These are phyloP conservation scores for Drosophila kokeensis DNA, from an alignment of 2,888 invertebrate genomes.

Conservation along the genomic window DNA sequence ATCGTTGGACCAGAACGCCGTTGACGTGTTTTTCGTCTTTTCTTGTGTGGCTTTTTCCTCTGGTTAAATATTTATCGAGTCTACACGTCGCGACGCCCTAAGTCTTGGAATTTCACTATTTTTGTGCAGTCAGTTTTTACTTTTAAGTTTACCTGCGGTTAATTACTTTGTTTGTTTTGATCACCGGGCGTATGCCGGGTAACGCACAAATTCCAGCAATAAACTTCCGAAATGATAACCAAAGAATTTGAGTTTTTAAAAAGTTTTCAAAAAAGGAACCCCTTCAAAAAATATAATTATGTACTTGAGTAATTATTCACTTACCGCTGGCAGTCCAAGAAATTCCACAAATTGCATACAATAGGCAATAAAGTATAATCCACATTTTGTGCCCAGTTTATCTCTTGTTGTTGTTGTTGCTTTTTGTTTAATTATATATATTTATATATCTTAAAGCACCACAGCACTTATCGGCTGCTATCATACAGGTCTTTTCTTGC, in stretches of 20 bases:
- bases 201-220: conserved; percentile 29
- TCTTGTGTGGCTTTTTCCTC: conserved; percentile 48
- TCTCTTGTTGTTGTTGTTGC: conserved; percentile 1
- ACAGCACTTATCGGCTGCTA: conserved; percentile 12
- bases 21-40: conserved; percentile 65
- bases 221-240: conserved; percentile 6
- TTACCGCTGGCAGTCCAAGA: conserved; percentile 54
- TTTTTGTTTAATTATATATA: conserved; percentile 3
- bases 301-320: conserved; percentile 13
- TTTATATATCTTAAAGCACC: conserved; percentile 39
- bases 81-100: conserved; percentile 52
- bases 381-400: conserved; percentile 58
- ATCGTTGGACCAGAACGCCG: conserved; percentile 80
- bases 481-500: conserved; percentile 37
- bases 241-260: conserved; percentile 1
- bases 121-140: conserved; percentile 49
- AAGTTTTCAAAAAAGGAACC: not conserved
- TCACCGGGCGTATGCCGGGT: conserved; percentile 32
- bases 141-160: conserved; percentile 56
- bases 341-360: conserved; percentile 44
- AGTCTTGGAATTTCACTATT: conserved; percentile 75
- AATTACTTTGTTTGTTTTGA: conserved; percentile 76
- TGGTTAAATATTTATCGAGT: conserved; percentile 43
- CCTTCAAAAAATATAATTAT: not conserved
- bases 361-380: conserved; percentile 54